Conservation (phyloP, 2,888 invertebrate species). For the Dicycla oo region DNA sequence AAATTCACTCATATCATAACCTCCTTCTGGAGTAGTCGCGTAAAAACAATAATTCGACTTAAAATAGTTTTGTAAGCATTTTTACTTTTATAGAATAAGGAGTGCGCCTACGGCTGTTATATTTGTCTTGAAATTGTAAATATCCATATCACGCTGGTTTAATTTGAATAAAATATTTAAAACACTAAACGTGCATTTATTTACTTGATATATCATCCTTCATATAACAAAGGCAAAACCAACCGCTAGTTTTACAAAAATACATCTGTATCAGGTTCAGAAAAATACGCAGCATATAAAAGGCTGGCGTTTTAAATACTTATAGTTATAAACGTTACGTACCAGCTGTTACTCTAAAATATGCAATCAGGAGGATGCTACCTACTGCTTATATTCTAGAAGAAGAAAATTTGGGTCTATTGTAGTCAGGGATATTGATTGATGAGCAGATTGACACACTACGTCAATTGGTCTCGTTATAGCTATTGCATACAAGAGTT, state of each 20-base stretch:
- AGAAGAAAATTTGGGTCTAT: background rate
- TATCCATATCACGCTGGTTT: conserved; percentile 85
- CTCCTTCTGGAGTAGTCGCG: background rate
- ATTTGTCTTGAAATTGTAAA: conserved; percentile 76
- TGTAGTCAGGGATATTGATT: background rate
- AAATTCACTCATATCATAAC: too few species aligned
- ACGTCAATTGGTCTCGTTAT: background rate
- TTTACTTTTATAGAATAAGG: conserved; percentile 24
- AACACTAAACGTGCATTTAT: conserved; percentile 69
- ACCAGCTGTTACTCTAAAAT: too few species aligned
- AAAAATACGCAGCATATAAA: background rate
- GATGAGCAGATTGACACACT: background rate
- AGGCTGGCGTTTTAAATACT: background rate
- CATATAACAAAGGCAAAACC: background rate
- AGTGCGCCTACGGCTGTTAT: conserved; percentile 34
- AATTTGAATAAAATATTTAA: conserved; percentile 84
- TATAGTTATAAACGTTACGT: background rate
- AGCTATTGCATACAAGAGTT: background rate
- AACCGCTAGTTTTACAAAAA: too few species aligned
- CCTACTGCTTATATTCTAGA: background rate
- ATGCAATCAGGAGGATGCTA: background rate
- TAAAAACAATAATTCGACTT: background rate
- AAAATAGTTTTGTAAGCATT: background rate
- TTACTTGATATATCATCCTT: conserved; percentile 5
- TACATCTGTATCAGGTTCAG: too few species aligned